These are phyloP conservation scores for Parauchenoglanis ngamensis DNA, from an alignment of 2,797 vertebrate genomes.

Conservation along the genomic window DNA sequence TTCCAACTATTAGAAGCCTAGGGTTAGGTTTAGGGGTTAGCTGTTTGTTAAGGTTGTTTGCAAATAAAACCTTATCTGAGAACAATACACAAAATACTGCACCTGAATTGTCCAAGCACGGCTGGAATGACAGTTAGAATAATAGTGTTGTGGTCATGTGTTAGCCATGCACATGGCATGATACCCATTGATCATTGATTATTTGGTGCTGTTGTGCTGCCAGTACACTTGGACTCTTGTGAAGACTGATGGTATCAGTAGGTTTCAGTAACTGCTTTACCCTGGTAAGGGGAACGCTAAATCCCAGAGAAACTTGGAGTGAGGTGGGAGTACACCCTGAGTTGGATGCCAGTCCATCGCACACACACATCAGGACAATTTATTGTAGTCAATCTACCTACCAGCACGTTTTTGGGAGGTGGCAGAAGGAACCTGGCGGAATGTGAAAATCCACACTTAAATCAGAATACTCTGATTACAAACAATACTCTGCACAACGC, in stretches of 20 bases:
- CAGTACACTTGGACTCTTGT: conserved; percentile 11
- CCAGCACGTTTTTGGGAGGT: neutral
- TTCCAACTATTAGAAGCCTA: neutral
- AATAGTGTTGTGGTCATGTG: conserved; percentile 8
- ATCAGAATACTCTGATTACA: neutral
- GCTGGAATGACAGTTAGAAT: neutral
- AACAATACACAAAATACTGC: neutral
- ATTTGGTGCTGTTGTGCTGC: neutral
- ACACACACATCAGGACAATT: neutral
- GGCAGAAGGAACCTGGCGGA: neutral
- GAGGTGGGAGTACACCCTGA: neutral
- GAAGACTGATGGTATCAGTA: conserved; percentile 21
- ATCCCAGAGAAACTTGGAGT: neutral
- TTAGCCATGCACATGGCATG: conserved; percentile 14
- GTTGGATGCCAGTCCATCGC: neutral
- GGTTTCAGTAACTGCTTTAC: conserved; percentile 8
- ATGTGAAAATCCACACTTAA: neutral
- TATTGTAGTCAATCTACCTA: neutral
- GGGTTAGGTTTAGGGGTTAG: neutral
- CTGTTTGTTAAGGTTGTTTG: neutral
- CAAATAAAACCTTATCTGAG: neutral
- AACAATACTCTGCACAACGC: neutral
- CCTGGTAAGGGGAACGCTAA: neutral
- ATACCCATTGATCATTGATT: conserved; percentile 4
- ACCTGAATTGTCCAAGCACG: neutral